A percentile compares a stretch with the other conserved stretches of the same genome.
These are phyloP conservation scores for Gandaritis pyraliata DNA, from an alignment of 2,888 invertebrate genomes.

Conservation along the genomic window DNA sequence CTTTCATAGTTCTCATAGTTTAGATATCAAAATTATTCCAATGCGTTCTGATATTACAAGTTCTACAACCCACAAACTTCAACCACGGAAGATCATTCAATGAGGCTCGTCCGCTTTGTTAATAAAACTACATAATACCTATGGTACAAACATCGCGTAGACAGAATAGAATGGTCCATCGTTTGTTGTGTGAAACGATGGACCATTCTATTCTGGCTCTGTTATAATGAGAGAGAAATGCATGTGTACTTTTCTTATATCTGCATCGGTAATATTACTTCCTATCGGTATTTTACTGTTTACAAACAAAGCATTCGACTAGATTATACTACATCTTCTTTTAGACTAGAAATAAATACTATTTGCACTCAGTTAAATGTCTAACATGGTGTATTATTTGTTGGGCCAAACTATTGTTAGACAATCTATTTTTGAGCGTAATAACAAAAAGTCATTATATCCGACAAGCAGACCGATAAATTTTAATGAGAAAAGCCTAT, in stretches of 20 bases:
- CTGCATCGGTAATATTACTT: background rate
- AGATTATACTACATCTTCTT: background rate
- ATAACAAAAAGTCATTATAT: background rate
- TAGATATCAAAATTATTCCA: too few species aligned
- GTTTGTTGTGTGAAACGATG: background rate
- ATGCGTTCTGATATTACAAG: background rate
- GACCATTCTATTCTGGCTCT: background rate
- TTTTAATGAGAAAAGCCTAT: background rate
- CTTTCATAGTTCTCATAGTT: background rate
- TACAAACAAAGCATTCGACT: conserved; percentile 1
- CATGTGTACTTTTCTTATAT: background rate
- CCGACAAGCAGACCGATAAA: too few species aligned
- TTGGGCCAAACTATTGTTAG: too few species aligned
- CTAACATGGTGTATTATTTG: too few species aligned
- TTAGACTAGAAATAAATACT: too few species aligned
- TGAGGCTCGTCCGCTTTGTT: conserved; percentile 46
- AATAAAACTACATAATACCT: conserved; percentile 18
- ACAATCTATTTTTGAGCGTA: too few species aligned
- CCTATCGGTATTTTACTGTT: too few species aligned
- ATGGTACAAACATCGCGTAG: too few species aligned
- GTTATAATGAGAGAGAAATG: background rate
- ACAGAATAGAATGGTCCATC: too few species aligned
- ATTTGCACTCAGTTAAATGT: too few species aligned
- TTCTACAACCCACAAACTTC: conserved; percentile 16
- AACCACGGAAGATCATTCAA: conserved; percentile 44